Evolutionary conservation across 2,797 vertebrate species (phyloP).

Genomic region (Lophura swinhoii): DNA sequence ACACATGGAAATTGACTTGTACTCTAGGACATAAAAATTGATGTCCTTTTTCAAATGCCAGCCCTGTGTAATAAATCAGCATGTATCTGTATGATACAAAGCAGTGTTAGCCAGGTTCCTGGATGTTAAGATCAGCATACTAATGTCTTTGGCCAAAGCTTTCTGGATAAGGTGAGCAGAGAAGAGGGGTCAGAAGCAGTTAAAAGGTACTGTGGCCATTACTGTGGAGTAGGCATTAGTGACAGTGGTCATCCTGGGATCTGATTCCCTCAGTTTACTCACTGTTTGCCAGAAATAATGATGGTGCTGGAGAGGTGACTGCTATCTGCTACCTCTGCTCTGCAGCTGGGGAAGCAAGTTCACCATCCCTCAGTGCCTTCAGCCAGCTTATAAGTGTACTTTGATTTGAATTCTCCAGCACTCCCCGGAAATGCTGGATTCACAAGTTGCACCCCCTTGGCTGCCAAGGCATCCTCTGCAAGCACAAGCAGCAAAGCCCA

Average conservation of each 20-base stretch:
- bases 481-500: not conserved
- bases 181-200: not conserved
- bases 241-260: not conserved
- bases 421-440: fast-evolving
- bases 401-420: not conserved
- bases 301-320: not conserved
- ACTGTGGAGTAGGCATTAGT: not conserved
- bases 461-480: not conserved
- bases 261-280: not conserved
- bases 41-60: not conserved
- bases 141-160: not conserved
- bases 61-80: not conserved
- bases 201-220: not conserved
- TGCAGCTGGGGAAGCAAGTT: not conserved
- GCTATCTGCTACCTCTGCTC: fast-evolving
- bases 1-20: not conserved
- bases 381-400: not conserved
- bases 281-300: not conserved
- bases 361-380: fast-evolving
- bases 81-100: not conserved
- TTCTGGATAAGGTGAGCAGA: not conserved
- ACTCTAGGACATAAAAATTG: not conserved
- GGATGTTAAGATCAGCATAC: not conserved
- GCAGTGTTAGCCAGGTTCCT: not conserved
- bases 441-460: not conserved